Base-by-base conservation (phyloP, 1,140 invertebrate species). In the Thaumetopoea pityocampa region DNA sequence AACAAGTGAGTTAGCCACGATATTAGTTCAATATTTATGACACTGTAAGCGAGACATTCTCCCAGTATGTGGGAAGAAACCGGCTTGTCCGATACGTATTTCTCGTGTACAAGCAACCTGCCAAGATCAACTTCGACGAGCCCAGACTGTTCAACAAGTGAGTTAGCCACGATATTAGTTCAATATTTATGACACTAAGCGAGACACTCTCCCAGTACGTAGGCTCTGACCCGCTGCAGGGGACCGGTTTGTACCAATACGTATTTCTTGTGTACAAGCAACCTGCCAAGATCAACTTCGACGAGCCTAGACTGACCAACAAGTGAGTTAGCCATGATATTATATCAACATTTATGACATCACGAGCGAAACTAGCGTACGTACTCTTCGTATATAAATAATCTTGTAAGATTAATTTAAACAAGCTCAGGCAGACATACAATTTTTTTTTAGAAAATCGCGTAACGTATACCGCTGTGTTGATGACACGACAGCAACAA, bases 71-170 rank as follows among this genome's bases (percentile, higher is more conserved):
- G 27, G 95, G 96, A 91, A 59, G 91, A 86, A 26, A 94, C 92
- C n/a, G 93, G 91, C 26, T 87, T 97, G 1, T 96, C 85, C 90
- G 96, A 20, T 98, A 98, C 76, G 91, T 98, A 0, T 96, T 94
- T 57, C 66, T 98, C 6, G 81, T 96, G 0, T 98, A 93, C 81
- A 91, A 95, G 66, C 97, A 98, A 62, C 85, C 88, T 0, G 87
- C 85, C 0, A 91, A 90, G 59, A 54, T 94, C 1, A 83, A 57
- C 4, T 92, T 92, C 53, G 80, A 89, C 29, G 92, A 93, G 58
- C 87, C 87, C n/a, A 84, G 87, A 18, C 61, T 92, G 2, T 86
- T 89, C 8, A 91, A 92, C 59, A 88, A 67, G 87, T 85, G 29
- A 67, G 58, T 67, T 4, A 15, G n/a, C n/a, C n/a, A n/a, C n/a